Base-by-base conservation (phyloP, 1,140 invertebrate species). In the Steinernema feltiae region DNA sequence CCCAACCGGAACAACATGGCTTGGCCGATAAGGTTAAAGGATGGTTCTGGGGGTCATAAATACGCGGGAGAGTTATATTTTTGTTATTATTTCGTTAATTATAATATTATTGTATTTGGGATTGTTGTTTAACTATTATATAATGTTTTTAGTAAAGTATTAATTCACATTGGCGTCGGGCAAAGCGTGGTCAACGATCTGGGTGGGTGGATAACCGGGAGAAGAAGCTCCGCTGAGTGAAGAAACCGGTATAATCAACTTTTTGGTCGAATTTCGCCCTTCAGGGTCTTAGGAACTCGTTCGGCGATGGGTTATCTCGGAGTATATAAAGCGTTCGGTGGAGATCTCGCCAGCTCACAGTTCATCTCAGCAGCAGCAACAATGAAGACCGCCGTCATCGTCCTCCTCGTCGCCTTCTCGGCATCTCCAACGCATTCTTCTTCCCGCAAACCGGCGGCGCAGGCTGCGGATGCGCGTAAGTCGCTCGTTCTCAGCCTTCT, bases 11-110 rank as follows among this genome's bases (percentile, higher is more conserved):
- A 41, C 75, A 77, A 70, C 46, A 35, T 29, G 75, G 75, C n/a
- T 7, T 78, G 29, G 29, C 71, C 27, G 75, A 76, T 73, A 79
- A 76, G 76, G 31, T 79, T 17, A 71, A 81, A 27, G 78, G 76
- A 32, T 78, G 78, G 72, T 74, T 78, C 32, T 74, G 78, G 75
- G 75, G 76, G 63, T 24, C 71, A 78, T 31, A 69, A 21, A 24
- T 24, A 21, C 18, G 30, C 24, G 30, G 24, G 27, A 21, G n/a
- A 17, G 48, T 48, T 46, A 24, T 30, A 30, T 63, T 63, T 63
- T 27, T 63, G 53, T 63, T 63, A 27, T 63, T 69, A 69, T 69
- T 21, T 41, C 35, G 35, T 18, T 18, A 7, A 41, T n/a, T n/a
- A n/a, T n/a, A n/a, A 48, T n/a, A 69, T 24, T 27, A 27, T 69